Evolutionary conservation across 1,140 invertebrate genomes (phyloP).

Genomic region (Drosophila navojoa): DNA sequence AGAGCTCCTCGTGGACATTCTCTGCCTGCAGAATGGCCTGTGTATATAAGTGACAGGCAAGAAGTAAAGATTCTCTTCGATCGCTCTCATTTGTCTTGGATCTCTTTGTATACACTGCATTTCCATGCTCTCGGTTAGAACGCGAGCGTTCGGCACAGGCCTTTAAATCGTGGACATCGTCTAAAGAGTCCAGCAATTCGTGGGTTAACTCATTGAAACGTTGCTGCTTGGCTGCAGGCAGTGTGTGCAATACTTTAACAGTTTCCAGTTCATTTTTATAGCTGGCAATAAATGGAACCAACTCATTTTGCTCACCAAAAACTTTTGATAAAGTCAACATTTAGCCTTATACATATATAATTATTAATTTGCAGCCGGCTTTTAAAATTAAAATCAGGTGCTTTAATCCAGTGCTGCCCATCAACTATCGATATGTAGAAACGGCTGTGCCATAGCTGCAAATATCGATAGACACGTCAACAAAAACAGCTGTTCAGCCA

Average conservation of each 20-base stretch:
- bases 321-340: slow-evolving; percentile 24
- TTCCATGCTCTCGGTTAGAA: slow-evolving; percentile 54
- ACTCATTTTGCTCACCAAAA: slow-evolving; percentile 38
- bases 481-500: slow-evolving; percentile 9
- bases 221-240: slow-evolving; percentile 18
- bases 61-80: slow-evolving; percentile 36
- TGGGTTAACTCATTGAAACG: slow-evolving; percentile 16
- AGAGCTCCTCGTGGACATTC: slow-evolving; percentile 34
- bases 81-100: slow-evolving; percentile 1
- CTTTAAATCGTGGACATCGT: slow-evolving; percentile 10
- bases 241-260: slow-evolving; percentile 35
- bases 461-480: background rate
- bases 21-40: slow-evolving; percentile 60
- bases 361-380: background rate
- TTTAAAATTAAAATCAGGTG: background rate
- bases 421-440: no score
- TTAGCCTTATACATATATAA: background rate
- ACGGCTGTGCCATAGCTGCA: background rate
- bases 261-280: slow-evolving; percentile 57
- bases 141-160: slow-evolving; percentile 14
- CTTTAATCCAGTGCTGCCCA: background rate
- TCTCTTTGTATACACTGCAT: slow-evolving; percentile 42
- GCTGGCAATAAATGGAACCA: slow-evolving; percentile 15
- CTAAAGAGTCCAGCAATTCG: slow-evolving; percentile 32
- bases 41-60: slow-evolving; percentile 59